Percentiles rank a stretch among this genome's conserved stretches.
Conservation (phyloP, 2,888 invertebrate species). For the Aspidapion aeneum region DNA sequence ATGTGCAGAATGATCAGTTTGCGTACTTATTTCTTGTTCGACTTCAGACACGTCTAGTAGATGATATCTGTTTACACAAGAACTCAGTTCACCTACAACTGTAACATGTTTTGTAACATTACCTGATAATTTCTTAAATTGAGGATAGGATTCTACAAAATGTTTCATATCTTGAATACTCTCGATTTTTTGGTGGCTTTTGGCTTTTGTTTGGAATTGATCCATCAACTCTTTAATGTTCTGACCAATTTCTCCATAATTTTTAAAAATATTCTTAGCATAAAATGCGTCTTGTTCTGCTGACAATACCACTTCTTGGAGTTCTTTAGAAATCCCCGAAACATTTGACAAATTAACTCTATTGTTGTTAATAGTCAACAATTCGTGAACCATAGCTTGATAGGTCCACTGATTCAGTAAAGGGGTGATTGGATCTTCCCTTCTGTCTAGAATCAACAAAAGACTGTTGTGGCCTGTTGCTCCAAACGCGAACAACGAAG, state of each 20-base stretch:
- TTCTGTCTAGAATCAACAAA: constrained; percentile 85
- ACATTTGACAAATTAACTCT: constrained; percentile 85
- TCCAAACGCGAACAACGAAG: constrained; percentile 83
- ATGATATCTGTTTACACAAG: constrained; percentile 70
- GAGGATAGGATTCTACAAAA: constrained; percentile 96
- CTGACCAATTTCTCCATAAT: constrained; percentile 98
- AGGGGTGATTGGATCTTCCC: constrained; percentile 95
- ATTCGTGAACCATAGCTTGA: constrained; percentile 99
- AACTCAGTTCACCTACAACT: constrained; percentile 91
- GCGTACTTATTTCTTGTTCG: constrained; percentile 91
- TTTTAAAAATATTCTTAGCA: constrained; percentile 88
- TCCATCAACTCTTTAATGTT: constrained; percentile 97
- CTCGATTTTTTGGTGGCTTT: constrained; percentile 95
- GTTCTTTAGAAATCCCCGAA: constrained; percentile 64
- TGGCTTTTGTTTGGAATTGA: constrained; percentile 85
- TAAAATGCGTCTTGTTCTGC: constrained; percentile 98
- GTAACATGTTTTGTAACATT: constrained; percentile 98
- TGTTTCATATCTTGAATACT: constrained; percentile 98
- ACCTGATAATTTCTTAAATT: constrained; percentile 95
- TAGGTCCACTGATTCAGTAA: constrained; percentile 98
- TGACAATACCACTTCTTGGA: constrained; percentile 89
- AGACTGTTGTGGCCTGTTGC: constrained; percentile 63
- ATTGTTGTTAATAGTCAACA: constrained; percentile 90
- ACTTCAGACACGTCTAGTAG: constrained; percentile 90
- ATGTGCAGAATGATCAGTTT: constrained; percentile 76